phyloP scores from a whole-genome alignment of 1,140 invertebrate genomes.

The Bombus pascuorum region DNA sequence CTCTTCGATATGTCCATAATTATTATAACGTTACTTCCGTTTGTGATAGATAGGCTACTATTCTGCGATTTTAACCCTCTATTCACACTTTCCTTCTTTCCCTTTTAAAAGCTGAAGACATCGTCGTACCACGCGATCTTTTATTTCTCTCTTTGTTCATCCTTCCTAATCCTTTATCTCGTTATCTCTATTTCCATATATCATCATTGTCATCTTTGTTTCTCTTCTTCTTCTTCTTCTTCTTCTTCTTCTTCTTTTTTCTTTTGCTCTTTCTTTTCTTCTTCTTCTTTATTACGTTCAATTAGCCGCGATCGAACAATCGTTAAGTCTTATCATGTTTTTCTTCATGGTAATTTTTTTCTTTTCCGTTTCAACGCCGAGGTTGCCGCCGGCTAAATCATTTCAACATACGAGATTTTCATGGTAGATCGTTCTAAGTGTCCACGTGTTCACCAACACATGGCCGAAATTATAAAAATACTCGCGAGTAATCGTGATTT shows the following conservation, averaged over 20 bases:
- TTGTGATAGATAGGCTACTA: conserved; percentile 75
- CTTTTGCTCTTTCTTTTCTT: background rate
- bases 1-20: conserved; percentile 77
- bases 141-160: background rate
- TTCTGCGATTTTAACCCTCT: conserved; percentile 53
- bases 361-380: conserved; percentile 41
- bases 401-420: conserved; percentile 66
- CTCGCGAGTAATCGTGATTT: conserved; percentile 47
- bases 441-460: conserved; percentile 52
- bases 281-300: background rate
- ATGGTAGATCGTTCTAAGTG: conserved; percentile 57
- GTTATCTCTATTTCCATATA: background rate
- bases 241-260: background rate
- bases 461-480: conserved; percentile 59
- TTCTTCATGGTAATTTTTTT: background rate
- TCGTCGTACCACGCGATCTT: conserved; percentile 1
- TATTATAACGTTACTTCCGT: conserved; percentile 77
- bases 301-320: conserved; percentile 7
- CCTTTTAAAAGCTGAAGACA: conserved; percentile 13
- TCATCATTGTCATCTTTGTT: background rate
- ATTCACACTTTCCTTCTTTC: conserved; percentile 28
- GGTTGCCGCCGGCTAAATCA: conserved; percentile 59
- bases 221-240: background rate
- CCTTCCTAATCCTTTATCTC: background rate
- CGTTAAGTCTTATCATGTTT: background rate